These are phyloP conservation scores for Daubentonia madagascariensis DNA, from an alignment of 2,113 vertebrate species.

Conservation along the genomic window DNA sequence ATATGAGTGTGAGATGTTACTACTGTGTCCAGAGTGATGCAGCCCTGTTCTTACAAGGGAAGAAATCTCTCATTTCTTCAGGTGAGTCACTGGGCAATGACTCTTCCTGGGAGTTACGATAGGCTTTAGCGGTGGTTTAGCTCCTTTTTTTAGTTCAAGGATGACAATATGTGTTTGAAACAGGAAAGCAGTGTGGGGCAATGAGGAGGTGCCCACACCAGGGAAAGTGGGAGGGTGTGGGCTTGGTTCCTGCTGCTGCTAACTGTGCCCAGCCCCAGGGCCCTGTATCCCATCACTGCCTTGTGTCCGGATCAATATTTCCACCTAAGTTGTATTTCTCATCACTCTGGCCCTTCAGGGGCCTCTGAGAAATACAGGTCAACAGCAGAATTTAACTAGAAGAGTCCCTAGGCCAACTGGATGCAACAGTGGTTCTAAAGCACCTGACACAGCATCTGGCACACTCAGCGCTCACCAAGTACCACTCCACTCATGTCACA, in stretches of 20 bases:
- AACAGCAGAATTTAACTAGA: rapidly evolving
- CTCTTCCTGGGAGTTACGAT: not conserved
- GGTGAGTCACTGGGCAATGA: not conserved
- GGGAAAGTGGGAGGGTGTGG: too few species aligned
- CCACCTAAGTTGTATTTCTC: not conserved
- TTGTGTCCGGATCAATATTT: not conserved
- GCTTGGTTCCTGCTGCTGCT: not conserved
- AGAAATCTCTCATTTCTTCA: not conserved
- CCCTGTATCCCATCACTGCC: rapidly evolving
- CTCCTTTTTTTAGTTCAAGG: not conserved
- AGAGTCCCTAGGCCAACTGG: rapidly evolving
- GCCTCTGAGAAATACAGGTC: rapidly evolving
- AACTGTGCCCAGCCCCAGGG: not conserved
- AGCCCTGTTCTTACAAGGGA: too few species aligned
- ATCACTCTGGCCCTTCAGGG: not conserved
- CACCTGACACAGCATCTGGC: not conserved
- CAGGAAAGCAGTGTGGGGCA: rapidly evolving
- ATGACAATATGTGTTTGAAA: rapidly evolving
- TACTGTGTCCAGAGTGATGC: too few species aligned
- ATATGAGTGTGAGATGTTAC: rapidly evolving
- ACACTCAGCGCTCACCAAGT: too few species aligned
- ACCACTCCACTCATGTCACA: too few species aligned
- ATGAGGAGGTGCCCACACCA: rapidly evolving
- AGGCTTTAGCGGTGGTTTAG: not conserved
- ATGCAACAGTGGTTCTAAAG: rapidly evolving